Conservation (phyloP, 2,797 vertebrate species). For the Gambusia yucatana region DNA sequence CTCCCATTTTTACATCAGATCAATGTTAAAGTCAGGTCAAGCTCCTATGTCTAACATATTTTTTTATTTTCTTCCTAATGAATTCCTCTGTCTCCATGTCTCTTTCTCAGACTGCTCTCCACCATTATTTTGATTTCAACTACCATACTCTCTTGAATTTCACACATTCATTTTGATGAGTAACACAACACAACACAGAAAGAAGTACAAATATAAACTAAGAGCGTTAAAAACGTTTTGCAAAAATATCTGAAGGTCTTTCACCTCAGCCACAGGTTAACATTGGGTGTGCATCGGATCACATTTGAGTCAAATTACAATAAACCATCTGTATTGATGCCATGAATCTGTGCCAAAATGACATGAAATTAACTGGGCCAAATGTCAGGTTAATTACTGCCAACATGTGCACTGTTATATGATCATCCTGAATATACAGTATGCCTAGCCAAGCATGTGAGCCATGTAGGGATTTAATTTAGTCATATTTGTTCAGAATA, state of each 20-base stretch:
- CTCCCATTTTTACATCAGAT: conserved; percentile 1
- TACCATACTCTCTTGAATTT: not conserved
- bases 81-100: not conserved
- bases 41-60: not conserved
- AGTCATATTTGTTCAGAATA: not conserved
- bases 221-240: not conserved
- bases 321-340: not conserved
- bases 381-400: conserved; percentile 5
- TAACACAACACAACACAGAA: not conserved
- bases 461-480: not conserved
- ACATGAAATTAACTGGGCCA: not conserved
- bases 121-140: not conserved
- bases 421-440: not conserved
- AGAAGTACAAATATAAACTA: not conserved
- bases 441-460: not conserved
- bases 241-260: not conserved
- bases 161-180: not conserved
- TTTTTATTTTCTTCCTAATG: not conserved
- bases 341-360: not conserved
- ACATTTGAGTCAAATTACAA: not conserved
- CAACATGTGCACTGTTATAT: not conserved
- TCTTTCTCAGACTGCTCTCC: not conserved
- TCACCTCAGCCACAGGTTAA: not conserved
- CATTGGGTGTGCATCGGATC: not conserved
- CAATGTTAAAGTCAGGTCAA: not conserved